A percentile compares a stretch with the other conserved stretches of the same genome.
phyloP scores from a whole-genome alignment of 2,113 vertebrate genomes.

The Fulmarus glacialis region DNA sequence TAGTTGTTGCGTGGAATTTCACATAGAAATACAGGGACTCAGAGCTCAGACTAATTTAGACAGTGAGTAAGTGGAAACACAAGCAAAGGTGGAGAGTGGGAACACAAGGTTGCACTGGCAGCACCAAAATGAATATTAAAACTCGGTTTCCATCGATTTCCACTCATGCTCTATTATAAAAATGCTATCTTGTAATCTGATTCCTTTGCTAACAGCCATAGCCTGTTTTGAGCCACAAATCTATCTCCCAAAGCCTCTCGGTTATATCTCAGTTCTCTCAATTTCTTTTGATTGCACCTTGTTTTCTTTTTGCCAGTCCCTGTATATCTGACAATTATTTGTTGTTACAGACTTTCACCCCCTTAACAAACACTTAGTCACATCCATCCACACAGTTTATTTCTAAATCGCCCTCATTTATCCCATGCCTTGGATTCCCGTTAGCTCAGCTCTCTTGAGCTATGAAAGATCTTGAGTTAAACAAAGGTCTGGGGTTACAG shows the following conservation, averaged over 20 bases:
- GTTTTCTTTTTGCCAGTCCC: background rate
- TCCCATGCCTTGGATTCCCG: background rate
- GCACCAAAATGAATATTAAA: background rate
- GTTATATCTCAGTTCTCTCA: background rate
- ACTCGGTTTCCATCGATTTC: background rate
- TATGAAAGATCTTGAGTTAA: background rate
- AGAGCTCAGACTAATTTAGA: background rate
- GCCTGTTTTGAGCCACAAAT: background rate
- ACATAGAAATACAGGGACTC: background rate
- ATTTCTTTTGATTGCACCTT: background rate
- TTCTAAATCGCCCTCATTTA: background rate
- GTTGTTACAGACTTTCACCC: background rate
- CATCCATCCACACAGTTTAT: background rate
- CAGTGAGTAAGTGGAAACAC: background rate
- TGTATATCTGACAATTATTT: background rate
- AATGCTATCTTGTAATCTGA: background rate
- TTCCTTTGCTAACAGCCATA: background rate
- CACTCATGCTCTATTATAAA: background rate
- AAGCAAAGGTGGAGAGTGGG: background rate
- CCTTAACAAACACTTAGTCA: background rate
- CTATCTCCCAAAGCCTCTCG: background rate
- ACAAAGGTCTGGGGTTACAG: background rate
- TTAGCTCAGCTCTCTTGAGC: background rate
- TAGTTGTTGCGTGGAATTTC: background rate
- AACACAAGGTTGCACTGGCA: background rate